phyloP scores from a whole-genome alignment of 2,113 vertebrate species.

The Benitochromis conjunctus region DNA sequence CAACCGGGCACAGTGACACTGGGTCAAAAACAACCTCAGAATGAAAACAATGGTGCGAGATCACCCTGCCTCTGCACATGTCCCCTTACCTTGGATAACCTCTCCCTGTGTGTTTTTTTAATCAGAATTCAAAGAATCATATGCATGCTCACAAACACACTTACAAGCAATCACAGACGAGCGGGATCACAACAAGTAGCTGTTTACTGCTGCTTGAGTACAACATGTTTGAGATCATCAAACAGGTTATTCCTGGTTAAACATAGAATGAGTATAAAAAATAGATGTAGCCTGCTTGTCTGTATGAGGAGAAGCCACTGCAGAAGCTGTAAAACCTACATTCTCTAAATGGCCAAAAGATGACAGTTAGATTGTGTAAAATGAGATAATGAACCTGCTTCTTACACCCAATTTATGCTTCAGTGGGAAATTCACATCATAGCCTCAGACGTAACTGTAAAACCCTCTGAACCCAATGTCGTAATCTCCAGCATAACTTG shows the following conservation, averaged over 20 bases:
- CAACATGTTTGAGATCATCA: background rate
- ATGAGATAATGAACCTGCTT: background rate
- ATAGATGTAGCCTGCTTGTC: background rate
- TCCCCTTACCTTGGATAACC: background rate
- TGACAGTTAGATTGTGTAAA: background rate
- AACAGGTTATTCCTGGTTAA: background rate
- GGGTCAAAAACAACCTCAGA: constrained; percentile 57
- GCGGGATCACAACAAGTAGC: background rate
- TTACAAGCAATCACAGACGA: background rate
- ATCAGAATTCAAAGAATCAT: constrained; percentile 27
- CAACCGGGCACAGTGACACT: constrained; percentile 40
- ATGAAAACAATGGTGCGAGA: constrained; percentile 47
- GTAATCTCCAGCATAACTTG: background rate
- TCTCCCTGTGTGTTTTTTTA: background rate
- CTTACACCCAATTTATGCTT: background rate
- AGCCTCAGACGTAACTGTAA: background rate
- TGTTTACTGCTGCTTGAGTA: constrained; percentile 21
- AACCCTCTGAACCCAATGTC: background rate
- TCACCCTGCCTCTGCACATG: background rate
- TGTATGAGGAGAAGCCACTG: background rate
- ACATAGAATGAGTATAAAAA: background rate
- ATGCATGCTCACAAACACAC: background rate
- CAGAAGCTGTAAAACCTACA: background rate
- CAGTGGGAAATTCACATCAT: background rate
- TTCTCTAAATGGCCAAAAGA: background rate